These are phyloP conservation scores for Genyomyrus donnyi DNA, from an alignment of 2,113 vertebrate species.

Conservation along the genomic window DNA sequence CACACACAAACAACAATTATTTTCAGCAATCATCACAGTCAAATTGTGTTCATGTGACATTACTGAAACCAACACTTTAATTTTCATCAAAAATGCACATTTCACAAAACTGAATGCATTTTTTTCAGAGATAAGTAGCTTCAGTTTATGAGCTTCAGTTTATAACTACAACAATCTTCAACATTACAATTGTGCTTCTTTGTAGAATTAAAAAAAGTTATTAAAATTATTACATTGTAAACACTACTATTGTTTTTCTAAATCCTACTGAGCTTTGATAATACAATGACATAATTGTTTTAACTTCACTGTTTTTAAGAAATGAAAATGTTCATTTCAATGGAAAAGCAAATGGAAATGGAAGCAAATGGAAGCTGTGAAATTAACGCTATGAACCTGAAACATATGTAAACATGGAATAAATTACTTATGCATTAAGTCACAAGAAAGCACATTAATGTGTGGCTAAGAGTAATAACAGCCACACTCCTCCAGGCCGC, in stretches of 20 bases:
- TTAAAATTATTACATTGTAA: not conserved
- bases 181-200: not conserved
- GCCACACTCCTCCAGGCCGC: not conserved
- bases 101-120: not conserved
- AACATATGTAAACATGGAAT: not conserved
- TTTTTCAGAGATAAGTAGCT: not conserved
- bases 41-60: not conserved
- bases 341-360: not conserved
- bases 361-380: not conserved
- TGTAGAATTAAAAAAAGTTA: not conserved
- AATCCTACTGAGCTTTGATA: not conserved
- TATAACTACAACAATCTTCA: not conserved
- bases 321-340: not conserved
- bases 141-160: not conserved
- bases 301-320: not conserved
- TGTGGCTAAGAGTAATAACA: not conserved
- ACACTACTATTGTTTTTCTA: not conserved
- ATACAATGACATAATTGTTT: not conserved
- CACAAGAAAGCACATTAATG: not conserved
- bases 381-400: not conserved
- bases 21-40: not conserved
- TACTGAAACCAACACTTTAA: not conserved
- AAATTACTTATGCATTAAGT: not conserved
- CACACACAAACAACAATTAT: not conserved
- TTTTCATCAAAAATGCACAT: not conserved